Base-by-base conservation (phyloP, 2,797 vertebrate species). In the Cheirogaleus major region DNA sequence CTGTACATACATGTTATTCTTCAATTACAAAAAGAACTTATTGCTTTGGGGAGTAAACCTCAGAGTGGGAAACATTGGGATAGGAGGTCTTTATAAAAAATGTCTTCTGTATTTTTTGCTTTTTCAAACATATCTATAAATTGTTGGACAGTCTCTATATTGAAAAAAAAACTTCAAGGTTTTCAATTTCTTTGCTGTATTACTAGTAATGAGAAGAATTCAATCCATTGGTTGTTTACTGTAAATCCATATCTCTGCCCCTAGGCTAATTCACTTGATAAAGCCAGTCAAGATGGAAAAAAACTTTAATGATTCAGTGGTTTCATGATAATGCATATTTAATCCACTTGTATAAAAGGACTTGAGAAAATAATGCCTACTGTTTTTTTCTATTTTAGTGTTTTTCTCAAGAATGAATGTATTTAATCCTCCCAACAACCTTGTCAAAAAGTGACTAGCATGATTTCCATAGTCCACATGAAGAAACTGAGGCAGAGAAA, bases 301-400 rank as follows among this genome's bases (percentile, higher is more conserved):
- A 87, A 5, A 3, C 2, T 1, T 23, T n/a, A 22, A 35, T 0
- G 2, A 90, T 5, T n/a, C 20, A 9, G 35, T 5, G 13, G 13
- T 63, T 79, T 85, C 35, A 20, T 38, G 14, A 52, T 18, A 57
- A 59, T 23, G 12, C 8, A 73, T 43, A 23, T 23, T 75, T 45
- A 30, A 10, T 48, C 41, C 67, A 41, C 45, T 15, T 70, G 12
- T 32, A 25, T 76, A 59, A 81, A 69, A 59, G 41, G 7, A 50
- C 91, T 85, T 73, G 17, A 38, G 76, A 72, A 80, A 80, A 43
- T 30, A 55, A 38, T 2, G 38, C 9, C 15, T 38, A 18, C 27
- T 20, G 1, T 86, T 43, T 18, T 20, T 73, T 87, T 50, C 43
- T 23, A 23, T n/a, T 11, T 85, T n/a, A 7, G 43, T n/a, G 2